These are phyloP conservation scores for Watersipora subatra DNA, from an alignment of 1,140 invertebrate genomes.

Conservation along the genomic window DNA sequence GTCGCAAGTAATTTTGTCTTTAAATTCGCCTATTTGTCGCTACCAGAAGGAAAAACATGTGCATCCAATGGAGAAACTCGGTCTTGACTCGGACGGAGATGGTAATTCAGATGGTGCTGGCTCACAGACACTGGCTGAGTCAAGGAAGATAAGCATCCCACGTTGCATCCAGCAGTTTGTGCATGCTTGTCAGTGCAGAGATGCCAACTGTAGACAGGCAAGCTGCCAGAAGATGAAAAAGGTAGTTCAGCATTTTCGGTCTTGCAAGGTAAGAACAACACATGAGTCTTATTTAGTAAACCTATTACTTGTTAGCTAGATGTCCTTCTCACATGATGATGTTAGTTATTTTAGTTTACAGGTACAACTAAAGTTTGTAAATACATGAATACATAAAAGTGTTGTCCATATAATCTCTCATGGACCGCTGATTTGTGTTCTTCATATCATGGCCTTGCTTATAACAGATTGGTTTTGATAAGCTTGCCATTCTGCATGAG, in stretches of 20 bases:
- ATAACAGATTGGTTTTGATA: no score
- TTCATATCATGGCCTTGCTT: no score
- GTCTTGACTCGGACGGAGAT: slow-evolving; percentile 74
- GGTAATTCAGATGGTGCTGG: neutral
- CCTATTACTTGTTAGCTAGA: no score
- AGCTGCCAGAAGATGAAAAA: slow-evolving; percentile 98
- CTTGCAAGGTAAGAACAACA: slow-evolving; percentile 85
- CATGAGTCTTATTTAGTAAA: no score
- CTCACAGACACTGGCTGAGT: slow-evolving; percentile 55
- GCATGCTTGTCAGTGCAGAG: slow-evolving; percentile 87
- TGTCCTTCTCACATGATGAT: no score
- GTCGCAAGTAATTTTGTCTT: neutral
- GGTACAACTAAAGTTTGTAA: no score
- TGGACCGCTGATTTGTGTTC: no score
- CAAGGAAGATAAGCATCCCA: slow-evolving; percentile 83
- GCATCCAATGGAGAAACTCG: slow-evolving; percentile 94
- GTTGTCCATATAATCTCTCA: no score
- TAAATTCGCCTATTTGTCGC: no score
- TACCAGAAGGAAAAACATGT: slow-evolving; percentile 87
- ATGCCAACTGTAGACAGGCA: slow-evolving; percentile 89
- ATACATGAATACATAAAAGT: no score
- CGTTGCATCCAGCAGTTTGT: slow-evolving; percentile 93
- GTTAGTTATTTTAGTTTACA: no score
- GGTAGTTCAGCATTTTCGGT: slow-evolving; percentile 86
- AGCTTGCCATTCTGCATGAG: no score